These are phyloP conservation scores for Spilarctia lutea DNA, from an alignment of 2,888 invertebrate genomes.

Conservation along the genomic window DNA sequence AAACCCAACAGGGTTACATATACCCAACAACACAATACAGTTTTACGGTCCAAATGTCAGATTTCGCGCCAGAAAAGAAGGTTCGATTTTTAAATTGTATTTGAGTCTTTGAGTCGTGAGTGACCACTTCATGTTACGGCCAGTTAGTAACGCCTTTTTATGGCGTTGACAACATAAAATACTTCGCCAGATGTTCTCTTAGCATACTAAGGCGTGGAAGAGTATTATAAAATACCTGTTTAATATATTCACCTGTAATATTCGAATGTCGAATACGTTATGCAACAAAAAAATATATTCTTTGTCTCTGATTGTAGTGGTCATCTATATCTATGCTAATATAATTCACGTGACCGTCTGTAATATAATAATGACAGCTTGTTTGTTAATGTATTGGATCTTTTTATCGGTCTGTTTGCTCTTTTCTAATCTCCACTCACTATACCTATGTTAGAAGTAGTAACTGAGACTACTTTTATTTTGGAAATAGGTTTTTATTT, in stretches of 20 bases:
- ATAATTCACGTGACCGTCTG: no score
- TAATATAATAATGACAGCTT: not conserved
- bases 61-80: slow-evolving; percentile 24
- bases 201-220: slow-evolving; percentile 35
- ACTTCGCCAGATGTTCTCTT: slow-evolving; percentile 48
- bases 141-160: slow-evolving; percentile 36
- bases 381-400: not conserved
- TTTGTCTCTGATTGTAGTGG: slow-evolving; percentile 25
- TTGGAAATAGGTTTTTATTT: not conserved
- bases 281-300: slow-evolving; percentile 34
- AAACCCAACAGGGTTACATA: not conserved
- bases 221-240: slow-evolving; percentile 26
- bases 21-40: not conserved
- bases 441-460: no score
- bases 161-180: slow-evolving; percentile 41
- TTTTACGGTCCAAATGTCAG: slow-evolving; percentile 21
- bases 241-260: slow-evolving; percentile 24
- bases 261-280: slow-evolving; percentile 24
- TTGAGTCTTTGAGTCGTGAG: slow-evolving; percentile 13
- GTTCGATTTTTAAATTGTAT: slow-evolving; percentile 22
- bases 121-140: slow-evolving; percentile 24
- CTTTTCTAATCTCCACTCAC: no score
- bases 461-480: no score
- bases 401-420: no score
- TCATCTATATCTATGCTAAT: slow-evolving; percentile 1